Base-by-base conservation (phyloP, 2,888 invertebrate genomes). In the Diarsia rubi region DNA sequence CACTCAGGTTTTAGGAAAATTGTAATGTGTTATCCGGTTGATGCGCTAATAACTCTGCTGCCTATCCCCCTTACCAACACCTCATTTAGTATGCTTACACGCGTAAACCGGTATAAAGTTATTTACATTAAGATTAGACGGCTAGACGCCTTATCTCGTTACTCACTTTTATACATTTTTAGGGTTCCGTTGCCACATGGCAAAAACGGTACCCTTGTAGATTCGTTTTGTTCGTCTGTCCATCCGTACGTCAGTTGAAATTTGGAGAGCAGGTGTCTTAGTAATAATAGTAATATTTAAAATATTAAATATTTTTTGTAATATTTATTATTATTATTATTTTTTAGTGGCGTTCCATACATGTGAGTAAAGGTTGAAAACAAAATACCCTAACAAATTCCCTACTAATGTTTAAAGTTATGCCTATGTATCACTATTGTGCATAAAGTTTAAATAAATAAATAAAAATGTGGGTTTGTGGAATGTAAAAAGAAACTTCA, bases 111-210 rank as follows among this genome's bases (percentile, higher is more conserved):
- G 47, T 47, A 11, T 68, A 54, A 76, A 65, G 49, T 68, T 70
- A 80, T 73, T 75, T 63, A 74, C 77, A 78, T 59, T 45, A 80
- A 75, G 84, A 78, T 78, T 78, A 75, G 66, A 78, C 27, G 14
- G 59, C 59, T 71, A 75, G 66, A 81, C 44, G 21, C 62, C 54
- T 73, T 82, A 73, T 83, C 77, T 71, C 27, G 31, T 68, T 47
- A 72, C 69, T 54, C 31, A 52, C 16, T 60, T 74, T 78, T 75
- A 63, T 71, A 52, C 9, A 31, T 68, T 31, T 59, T 3, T 59
- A 19, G 59, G 59, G 59, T 59, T 59, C 27, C 19, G 19, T 31
- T 31, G 19, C 19, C 9, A 31, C 9, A 31, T 19, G 59, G 19
- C 0, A 31, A 31, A 59, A 19, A 59, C 19, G 59, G 9, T 11